These are phyloP conservation scores for Falco cherrug DNA, from an alignment of 2,797 vertebrate species.

Conservation along the genomic window DNA sequence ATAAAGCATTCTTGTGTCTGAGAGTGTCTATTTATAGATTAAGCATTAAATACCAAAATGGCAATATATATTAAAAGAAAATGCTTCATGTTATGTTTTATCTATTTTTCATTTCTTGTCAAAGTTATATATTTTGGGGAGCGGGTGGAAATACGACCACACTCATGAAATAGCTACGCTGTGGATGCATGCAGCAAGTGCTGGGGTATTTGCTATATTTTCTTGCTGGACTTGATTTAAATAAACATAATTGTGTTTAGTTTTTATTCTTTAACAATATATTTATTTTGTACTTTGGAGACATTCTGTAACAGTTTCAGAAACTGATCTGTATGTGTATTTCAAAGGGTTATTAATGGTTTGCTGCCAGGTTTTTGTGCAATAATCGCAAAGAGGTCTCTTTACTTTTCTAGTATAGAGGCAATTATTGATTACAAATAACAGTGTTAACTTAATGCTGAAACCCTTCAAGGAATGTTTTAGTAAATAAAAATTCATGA, in stretches of 20 bases:
- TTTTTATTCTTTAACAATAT: constrained; percentile 43
- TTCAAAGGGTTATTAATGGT: constrained; percentile 10
- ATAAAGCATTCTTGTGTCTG: constrained; percentile 26
- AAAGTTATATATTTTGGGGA: constrained; percentile 22
- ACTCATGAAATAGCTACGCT: background rate
- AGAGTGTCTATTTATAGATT: constrained; percentile 61
- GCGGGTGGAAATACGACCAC: constrained; percentile 17
- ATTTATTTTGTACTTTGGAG: constrained; percentile 44
- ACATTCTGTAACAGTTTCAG: constrained; percentile 1
- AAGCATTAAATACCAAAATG: constrained; percentile 46
- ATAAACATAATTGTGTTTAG: constrained; percentile 70
- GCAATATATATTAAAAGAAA: constrained; percentile 40
- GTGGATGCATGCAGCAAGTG: constrained; percentile 50
- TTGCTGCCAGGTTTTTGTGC: constrained; percentile 55
- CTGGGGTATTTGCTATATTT: constrained; percentile 48
- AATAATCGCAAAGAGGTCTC: constrained; percentile 44
- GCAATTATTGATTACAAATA: background rate
- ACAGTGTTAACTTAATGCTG: constrained; percentile 30
- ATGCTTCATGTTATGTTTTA: background rate
- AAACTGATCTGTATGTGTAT: constrained; percentile 22
- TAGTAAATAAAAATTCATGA: constrained; percentile 39
- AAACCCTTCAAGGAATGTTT: constrained; percentile 10
- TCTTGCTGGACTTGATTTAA: constrained; percentile 60
- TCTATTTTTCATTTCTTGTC: constrained; percentile 9
- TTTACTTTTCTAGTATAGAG: background rate